Evolutionary conservation across 1,140 invertebrate species (phyloP), one percentile per base, ranked within the genome.

Genomic region (Heliothis virescens): DNA sequence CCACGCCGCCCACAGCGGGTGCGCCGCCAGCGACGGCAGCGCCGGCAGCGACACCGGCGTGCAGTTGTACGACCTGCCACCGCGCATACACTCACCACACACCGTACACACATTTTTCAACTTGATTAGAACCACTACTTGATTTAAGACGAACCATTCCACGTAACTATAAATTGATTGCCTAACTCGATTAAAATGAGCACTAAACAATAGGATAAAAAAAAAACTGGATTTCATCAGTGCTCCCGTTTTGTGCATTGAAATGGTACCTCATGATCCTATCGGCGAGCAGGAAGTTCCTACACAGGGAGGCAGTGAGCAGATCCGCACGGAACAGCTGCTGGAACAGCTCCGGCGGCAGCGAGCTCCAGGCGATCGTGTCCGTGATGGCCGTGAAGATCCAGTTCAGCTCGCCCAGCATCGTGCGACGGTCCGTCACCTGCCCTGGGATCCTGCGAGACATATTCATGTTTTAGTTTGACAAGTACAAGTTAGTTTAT

Each of bases 371-470:
- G 0, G 99, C 99, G 90, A 99, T 99, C n/a, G 99, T 99, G 93
- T 99, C 99, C 2, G 99, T 99, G 74, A 99, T 99, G 9, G 99
- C 99, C 50, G 99, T 99, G 95, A 99, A 99, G 90, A 99, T 99
- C 99, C 99, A 99, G 95, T 99, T 99, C 57, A 99, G 95, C 95
- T 99, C 99, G 73, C 99, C 99, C 79, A 99, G 96, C 98, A 99
- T 99, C 34, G 99, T 99, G 86, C 98, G 96, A 50, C 99, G 96
- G 95, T 99, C 99, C 85, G 97, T 98, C 74, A 99, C 96, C 91
- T 98, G 97, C 9, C 99, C 99, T 50, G 99, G 99, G 86, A 99
- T 99, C 95, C 98, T 98, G 82, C 5, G 16, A 41, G 9, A 41
- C 34, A 41, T 41, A 0, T 5, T 1, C 4, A 41, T 7, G 9